Base-by-base conservation (phyloP, 2,888 invertebrate genomes). In the Drosophila cracens region DNA sequence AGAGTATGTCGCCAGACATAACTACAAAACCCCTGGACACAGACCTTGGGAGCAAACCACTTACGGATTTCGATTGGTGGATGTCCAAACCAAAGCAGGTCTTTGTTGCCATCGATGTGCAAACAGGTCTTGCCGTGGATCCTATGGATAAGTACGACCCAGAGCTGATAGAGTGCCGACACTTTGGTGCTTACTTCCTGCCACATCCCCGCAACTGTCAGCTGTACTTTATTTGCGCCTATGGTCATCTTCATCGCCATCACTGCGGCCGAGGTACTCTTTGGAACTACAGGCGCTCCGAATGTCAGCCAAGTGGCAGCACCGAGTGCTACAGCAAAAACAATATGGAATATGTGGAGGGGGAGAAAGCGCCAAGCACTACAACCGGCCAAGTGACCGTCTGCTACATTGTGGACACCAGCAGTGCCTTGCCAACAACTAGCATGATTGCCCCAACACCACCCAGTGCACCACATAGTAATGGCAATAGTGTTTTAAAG, bases 171-270 rank as follows among this genome's bases (percentile, higher is more conserved):
- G 87, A 84, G 21, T 93, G 93, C 48, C 79, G 89, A 4, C 92
- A 92, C 61, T 90, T 89, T 61, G 92, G 92, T 0, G 88, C 92
- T 18, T 93, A 93, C 68, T 93, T 93, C 68, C 54, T 93, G 56
- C 93, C 93, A 6, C 92, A 93, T 85, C 92, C 92, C 4, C 76
- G 38, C 4, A 81, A 81, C 18, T 93, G 93, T 54, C 86, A 85
- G 43, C 61, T 80, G 38, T 93, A 92, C 73, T 92, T 88, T 48
- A 83, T 93, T 21, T 93, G 93, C 61, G 92, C 92, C 29, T 92
- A 92, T 53, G 91, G 90, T 0, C 90, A 92, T 43, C 72, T 92
- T 63, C 90, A 92, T 67, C 72, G 89, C 8, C 93, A 92, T 69
- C 83, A 89, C 13, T 93, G 93, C 60, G 93, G 92, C 0, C 71